Evolutionary conservation across 1,140 invertebrate species (phyloP).

Genomic region (Bombus impatiens): DNA sequence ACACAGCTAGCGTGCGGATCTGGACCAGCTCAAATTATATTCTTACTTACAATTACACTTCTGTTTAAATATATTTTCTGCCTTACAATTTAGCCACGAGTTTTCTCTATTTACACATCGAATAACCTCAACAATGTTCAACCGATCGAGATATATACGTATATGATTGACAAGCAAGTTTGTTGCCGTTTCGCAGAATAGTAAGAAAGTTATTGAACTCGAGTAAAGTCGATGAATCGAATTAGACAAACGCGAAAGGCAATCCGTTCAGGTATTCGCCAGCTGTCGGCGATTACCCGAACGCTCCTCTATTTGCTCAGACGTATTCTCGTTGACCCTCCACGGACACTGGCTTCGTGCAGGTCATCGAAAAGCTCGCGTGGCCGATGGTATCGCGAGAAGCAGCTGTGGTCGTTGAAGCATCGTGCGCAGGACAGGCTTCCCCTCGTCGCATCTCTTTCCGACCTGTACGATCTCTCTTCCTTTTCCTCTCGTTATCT

Average conservation of each 20-base stretch:
- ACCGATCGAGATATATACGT: too few species aligned
- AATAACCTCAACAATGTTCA: too few species aligned
- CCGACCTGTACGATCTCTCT: too few species aligned
- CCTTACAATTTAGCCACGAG: too few species aligned
- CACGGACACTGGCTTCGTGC: constrained; percentile 23
- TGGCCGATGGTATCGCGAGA: constrained; percentile 20
- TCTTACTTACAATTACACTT: too few species aligned
- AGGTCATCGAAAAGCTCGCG: constrained; percentile 24
- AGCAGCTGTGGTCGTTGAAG: background rate
- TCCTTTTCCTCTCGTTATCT: too few species aligned
- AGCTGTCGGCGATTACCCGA: background rate
- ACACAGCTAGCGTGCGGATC: too few species aligned
- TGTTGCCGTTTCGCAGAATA: too few species aligned
- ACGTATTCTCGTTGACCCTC: constrained; percentile 19
- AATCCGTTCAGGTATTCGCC: background rate
- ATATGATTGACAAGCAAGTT: too few species aligned
- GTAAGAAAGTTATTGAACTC: background rate
- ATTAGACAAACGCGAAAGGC: constrained; percentile 8
- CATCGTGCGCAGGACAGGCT: constrained; percentile 7
- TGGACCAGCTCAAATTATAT: too few species aligned
- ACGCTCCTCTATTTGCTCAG: constrained; percentile 30
- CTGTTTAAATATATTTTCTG: too few species aligned
- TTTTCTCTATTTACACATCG: too few species aligned
- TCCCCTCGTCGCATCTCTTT: background rate
- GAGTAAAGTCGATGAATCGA: background rate